Percentiles rank a stretch among this genome's conserved stretches.
Conservation (phyloP, 2,888 invertebrate genomes). For the Polydrusus pterygomalis region DNA sequence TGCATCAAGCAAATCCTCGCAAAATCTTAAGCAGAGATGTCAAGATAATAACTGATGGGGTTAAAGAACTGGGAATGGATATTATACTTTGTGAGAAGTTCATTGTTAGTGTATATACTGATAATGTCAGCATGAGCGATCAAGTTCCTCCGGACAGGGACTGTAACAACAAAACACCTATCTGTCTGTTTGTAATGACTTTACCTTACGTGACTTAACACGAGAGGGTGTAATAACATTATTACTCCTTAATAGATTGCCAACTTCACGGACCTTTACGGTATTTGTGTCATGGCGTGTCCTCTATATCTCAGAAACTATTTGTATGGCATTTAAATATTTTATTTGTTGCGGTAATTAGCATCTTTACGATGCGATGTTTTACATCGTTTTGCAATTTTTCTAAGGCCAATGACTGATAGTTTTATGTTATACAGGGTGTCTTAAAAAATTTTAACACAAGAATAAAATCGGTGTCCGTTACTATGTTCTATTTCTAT, state of each 20-base stretch:
- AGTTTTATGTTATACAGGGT: background rate
- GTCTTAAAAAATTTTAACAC: background rate
- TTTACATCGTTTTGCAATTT: slow-evolving; percentile 12
- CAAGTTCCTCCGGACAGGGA: background rate
- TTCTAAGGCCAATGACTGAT: slow-evolving; percentile 22
- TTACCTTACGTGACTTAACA: too few species aligned
- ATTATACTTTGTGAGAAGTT: background rate
- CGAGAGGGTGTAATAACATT: too few species aligned
- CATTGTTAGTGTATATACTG: background rate
- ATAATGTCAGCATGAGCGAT: background rate
- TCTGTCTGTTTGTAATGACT: too few species aligned
- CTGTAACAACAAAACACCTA: background rate
- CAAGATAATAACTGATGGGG: background rate
- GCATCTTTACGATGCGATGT: background rate
- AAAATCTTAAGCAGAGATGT: background rate
- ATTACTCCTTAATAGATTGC: too few species aligned
- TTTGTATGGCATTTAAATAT: background rate
- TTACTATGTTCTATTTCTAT: too few species aligned
- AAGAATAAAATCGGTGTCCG: too few species aligned
- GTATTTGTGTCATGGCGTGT: slow-evolving; percentile 10
- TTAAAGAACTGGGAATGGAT: background rate
- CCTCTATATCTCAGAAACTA: slow-evolving; percentile 7
- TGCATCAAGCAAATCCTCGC: background rate
- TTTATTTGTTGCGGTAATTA: slow-evolving; percentile 11
- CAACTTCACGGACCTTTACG: background rate